These are phyloP conservation scores for Alentia gelatinosa DNA, from an alignment of 2,888 invertebrate genomes.

Conservation along the genomic window DNA sequence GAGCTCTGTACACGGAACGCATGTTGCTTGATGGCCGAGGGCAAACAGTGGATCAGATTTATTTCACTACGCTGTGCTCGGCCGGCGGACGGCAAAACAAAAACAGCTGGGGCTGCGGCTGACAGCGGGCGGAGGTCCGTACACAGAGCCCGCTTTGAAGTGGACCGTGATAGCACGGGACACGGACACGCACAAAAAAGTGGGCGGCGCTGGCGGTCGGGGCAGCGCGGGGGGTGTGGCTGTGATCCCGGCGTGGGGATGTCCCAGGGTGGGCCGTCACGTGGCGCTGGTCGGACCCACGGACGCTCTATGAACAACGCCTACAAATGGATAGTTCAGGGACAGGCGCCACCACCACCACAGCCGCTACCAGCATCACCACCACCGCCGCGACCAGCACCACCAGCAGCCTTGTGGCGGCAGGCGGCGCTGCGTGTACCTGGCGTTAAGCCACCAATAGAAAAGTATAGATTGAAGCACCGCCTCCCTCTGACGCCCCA, in stretches of 20 bases:
- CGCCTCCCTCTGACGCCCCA: background rate
- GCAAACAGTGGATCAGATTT: conserved; percentile 50
- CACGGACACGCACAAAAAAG: conserved; percentile 11
- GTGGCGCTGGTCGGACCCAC: background rate
- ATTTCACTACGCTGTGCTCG: conserved; percentile 32
- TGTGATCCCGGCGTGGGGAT: background rate
- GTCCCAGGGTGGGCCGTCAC: background rate
- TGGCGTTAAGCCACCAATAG: background rate
- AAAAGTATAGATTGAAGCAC: background rate
- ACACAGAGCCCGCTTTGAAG: conserved; percentile 14
- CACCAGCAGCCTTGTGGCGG: background rate
- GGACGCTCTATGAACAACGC: background rate
- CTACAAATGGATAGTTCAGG: background rate
- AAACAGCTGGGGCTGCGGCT: conserved; percentile 29
- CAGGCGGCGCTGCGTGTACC: background rate
- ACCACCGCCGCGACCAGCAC: background rate
- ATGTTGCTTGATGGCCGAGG: conserved; percentile 33
- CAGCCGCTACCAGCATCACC: background rate
- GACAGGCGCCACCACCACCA: background rate
- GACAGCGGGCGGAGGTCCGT: conserved; percentile 6
- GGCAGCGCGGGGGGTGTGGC: background rate
- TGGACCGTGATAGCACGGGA: conserved; percentile 25
- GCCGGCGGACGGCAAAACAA: conserved; percentile 28
- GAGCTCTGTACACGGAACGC: conserved; percentile 39
- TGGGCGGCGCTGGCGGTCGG: background rate